These are phyloP conservation scores for Zygothrica quintamaculata DNA, from an alignment of 2,888 invertebrate genomes.

Conservation along the genomic window DNA sequence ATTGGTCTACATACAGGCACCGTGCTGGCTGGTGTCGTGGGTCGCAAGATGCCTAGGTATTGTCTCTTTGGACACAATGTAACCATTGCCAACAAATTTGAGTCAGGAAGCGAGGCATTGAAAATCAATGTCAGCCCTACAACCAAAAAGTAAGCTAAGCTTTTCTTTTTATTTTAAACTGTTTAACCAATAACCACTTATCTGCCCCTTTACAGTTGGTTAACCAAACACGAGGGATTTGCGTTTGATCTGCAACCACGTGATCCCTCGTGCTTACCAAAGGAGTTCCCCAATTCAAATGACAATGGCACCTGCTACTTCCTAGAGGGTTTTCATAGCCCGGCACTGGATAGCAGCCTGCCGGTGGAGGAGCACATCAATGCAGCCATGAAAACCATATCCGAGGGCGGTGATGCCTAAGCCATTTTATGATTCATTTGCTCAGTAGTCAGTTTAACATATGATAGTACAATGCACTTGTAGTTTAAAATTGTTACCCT, in stretches of 20 bases:
- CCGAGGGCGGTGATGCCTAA: constrained; percentile 71
- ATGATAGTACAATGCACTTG: constrained; percentile 65
- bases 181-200: not conserved
- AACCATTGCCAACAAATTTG: constrained; percentile 97
- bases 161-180: constrained; percentile 49
- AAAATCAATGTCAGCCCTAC: constrained; percentile 97
- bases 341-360: constrained; percentile 87
- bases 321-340: constrained; percentile 91
- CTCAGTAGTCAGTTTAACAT: constrained; percentile 55
- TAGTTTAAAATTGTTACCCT: constrained; percentile 63
- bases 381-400: constrained; percentile 83
- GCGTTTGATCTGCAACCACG: constrained; percentile 89
- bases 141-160: constrained; percentile 91
- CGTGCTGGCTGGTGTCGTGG: constrained; percentile 96
- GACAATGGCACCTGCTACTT: constrained; percentile 94
- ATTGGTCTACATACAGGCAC: constrained; percentile 97
- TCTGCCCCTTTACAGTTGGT: constrained; percentile 87
- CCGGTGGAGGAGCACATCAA: constrained; percentile 85
- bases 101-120: constrained; percentile 95
- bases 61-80: constrained; percentile 98
- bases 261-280: constrained; percentile 91
- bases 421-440: constrained; percentile 40
- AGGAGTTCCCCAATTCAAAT: constrained; percentile 90
- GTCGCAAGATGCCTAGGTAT: constrained; percentile 92
- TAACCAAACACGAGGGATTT: constrained; percentile 91